A percentile compares a stretch with the other conserved stretches of the same genome.
phyloP scores from a whole-genome alignment of 1,140 invertebrate genomes.

The Drosophila oshimai region DNA sequence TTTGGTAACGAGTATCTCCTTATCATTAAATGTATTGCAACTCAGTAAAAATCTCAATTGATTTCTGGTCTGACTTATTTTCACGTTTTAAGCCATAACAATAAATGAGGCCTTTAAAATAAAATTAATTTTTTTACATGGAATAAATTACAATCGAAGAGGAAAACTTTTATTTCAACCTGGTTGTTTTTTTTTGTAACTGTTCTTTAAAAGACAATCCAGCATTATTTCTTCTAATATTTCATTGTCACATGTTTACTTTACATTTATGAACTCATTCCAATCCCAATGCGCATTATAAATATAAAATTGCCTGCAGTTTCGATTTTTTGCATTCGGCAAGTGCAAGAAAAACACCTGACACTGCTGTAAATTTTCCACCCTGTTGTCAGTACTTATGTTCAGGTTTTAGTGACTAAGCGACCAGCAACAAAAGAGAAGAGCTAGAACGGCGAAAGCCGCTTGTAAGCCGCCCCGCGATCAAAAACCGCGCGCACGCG shows the following conservation, averaged over 20 bases:
- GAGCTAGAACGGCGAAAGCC: conserved; percentile 39
- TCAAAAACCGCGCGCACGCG: conserved; percentile 62
- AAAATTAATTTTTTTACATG: not conserved
- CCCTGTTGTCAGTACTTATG: conserved; percentile 22
- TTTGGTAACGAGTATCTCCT: no score
- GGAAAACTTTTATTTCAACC: no score
- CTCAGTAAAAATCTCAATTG: no score
- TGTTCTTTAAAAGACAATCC: no score
- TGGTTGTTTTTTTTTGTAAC: no score
- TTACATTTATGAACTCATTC: no score
- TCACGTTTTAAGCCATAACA: not conserved
- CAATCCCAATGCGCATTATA: not conserved
- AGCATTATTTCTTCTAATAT: no score
- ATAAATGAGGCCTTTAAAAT: not conserved
- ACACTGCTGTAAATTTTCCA: conserved; percentile 35
- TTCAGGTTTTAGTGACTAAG: conserved; percentile 50
- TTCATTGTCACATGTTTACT: no score
- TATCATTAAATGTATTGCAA: no score
- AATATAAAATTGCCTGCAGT: not conserved
- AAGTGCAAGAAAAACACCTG: conserved; percentile 53
- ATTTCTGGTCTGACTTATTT: not conserved
- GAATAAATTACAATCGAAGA: not conserved
- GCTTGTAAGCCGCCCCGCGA: conserved; percentile 32
- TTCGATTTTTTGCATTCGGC: conserved; percentile 14
- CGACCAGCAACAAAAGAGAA: not conserved